Evolutionary conservation across 30 jellyfish, hydroid and myxozoan genomes (phyloP).

Genomic region (Aurelia coerulea): DNA sequence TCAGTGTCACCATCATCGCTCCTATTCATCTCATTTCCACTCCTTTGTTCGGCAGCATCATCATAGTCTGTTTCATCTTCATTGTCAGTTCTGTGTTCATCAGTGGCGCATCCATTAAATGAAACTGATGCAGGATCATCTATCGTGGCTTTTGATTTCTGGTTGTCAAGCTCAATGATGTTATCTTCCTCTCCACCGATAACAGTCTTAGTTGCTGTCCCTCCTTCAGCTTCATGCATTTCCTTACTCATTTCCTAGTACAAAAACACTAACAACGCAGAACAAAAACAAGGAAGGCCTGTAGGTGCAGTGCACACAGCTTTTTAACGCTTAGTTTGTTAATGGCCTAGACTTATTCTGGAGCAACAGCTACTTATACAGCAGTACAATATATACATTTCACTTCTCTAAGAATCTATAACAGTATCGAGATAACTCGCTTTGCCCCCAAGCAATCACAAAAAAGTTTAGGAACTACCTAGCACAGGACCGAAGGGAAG

Average conservation of each 20-base stretch:
- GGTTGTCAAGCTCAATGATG: background rate
- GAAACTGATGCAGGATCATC: constrained; percentile 15
- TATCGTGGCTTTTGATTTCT: background rate
- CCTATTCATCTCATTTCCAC: constrained; percentile 6
- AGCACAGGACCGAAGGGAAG: no score
- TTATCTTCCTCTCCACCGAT: background rate
- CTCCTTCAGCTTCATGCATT: constrained; percentile 22
- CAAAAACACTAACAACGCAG: no score
- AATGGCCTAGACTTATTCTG: no score
- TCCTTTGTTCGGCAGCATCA: constrained; percentile 1
- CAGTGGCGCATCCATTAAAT: background rate
- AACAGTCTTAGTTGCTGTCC: background rate
- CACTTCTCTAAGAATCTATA: no score
- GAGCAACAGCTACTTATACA: no score
- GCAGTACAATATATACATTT: no score
- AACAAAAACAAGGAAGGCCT: no score
- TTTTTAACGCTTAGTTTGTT: no score
- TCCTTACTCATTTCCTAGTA: constrained; percentile 5
- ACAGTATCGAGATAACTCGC: no score
- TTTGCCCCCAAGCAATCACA: no score
- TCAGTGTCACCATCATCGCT: constrained; percentile 1
- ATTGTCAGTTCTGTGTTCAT: background rate
- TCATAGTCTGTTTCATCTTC: background rate
- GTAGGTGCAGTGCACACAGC: no score
- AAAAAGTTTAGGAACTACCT: no score